Conservation (phyloP, 2,113 vertebrate species). For the Psammodynastes pulverulentus region DNA sequence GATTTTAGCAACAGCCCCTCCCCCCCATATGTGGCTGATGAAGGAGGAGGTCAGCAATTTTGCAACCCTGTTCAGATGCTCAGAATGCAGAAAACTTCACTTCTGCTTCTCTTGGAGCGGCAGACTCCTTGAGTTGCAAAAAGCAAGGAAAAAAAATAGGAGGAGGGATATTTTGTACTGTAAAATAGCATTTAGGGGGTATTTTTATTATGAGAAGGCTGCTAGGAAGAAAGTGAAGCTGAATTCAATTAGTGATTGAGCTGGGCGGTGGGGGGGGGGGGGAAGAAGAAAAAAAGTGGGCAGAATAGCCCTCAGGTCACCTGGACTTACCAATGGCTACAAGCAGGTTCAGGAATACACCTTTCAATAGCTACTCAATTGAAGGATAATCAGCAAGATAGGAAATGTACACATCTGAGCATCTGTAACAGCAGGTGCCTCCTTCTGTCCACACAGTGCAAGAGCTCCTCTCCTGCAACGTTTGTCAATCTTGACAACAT, state of each 20-base stretch:
- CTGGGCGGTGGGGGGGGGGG: neutral
- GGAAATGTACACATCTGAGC: neutral
- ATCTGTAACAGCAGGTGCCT: rapidly evolving
- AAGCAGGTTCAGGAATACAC: neutral
- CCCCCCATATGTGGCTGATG: neutral
- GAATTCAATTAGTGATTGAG: rapidly evolving
- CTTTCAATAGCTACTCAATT: neutral
- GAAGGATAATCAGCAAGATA: neutral
- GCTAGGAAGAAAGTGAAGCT: constrained; percentile 34
- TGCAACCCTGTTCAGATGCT: neutral
- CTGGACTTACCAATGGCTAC: neutral
- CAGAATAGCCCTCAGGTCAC: neutral
- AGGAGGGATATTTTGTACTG: neutral
- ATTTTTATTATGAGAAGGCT: neutral
- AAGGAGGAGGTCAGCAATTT: neutral
- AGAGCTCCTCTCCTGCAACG: neutral
- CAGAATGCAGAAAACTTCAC: neutral
- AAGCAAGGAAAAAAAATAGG: neutral
- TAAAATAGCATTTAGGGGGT: neutral
- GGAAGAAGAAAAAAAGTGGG: neutral
- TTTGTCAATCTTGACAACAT: neutral
- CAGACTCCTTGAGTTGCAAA: constrained; percentile 1
- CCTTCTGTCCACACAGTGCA: neutral
- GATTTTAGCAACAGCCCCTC: neutral
- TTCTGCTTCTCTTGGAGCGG: neutral